Evolutionary conservation across 1,140 invertebrate species (phyloP).

Genomic region (Antheraea pernyi): DNA sequence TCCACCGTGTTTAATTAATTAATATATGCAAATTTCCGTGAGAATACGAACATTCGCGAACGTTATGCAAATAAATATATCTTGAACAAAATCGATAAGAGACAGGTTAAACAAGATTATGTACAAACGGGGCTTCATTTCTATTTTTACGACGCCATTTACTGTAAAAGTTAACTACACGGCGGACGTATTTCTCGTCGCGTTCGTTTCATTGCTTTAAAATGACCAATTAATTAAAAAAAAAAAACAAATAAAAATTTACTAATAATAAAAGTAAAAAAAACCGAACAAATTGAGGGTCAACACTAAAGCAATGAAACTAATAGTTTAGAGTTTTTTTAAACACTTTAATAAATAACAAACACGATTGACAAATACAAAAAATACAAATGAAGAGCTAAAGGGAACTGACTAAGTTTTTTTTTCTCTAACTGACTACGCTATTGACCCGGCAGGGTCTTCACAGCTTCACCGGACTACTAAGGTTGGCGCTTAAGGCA

Average conservation of each 20-base stretch:
- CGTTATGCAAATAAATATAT: too few species aligned
- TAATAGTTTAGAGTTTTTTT: constrained; percentile 15
- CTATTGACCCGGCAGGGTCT: too few species aligned
- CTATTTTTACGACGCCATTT: constrained; percentile 29
- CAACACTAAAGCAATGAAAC: constrained; percentile 76
- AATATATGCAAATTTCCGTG: too few species aligned
- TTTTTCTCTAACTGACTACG: too few species aligned
- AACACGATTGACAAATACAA: too few species aligned
- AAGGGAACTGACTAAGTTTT: too few species aligned
- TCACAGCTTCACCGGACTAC: too few species aligned
- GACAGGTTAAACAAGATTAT: constrained; percentile 34
- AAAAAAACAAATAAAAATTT: neutral
- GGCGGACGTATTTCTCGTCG: constrained; percentile 29
- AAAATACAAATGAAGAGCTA: too few species aligned
- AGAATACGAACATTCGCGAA: too few species aligned
- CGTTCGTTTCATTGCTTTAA: constrained; percentile 69
- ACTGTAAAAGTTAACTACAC: constrained; percentile 18
- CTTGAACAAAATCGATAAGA: constrained; percentile 21
- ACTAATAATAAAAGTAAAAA: constrained; percentile 5
- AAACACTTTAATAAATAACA: too few species aligned
- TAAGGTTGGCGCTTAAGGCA: too few species aligned
- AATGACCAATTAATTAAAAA: constrained; percentile 5
- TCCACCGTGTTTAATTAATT: too few species aligned
- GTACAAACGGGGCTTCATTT: constrained; percentile 43
- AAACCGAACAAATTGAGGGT: constrained; percentile 31